Evolutionary conservation across 2,888 invertebrate species (phyloP).

Genomic region (Cheilosia vernalis): DNA sequence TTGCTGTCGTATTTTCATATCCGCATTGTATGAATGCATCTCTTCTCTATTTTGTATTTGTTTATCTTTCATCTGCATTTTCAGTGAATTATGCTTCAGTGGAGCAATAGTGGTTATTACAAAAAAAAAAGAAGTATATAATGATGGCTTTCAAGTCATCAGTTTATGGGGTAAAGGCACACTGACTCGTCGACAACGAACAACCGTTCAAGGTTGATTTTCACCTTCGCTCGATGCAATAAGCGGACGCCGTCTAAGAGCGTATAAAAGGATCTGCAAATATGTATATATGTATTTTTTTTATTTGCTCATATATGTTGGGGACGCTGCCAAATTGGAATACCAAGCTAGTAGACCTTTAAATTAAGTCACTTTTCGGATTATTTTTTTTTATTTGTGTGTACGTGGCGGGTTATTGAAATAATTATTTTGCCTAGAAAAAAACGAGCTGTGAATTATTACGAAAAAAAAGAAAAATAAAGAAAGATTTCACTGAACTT

Average conservation of each 20-base stretch:
- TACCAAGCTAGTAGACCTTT: slow-evolving; percentile 42
- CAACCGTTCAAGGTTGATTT: slow-evolving; percentile 56
- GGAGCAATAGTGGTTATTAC: slow-evolving; percentile 56
- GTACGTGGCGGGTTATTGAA: neutral
- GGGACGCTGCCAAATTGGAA: slow-evolving; percentile 64
- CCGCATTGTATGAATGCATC: slow-evolving; percentile 59
- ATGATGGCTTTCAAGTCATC: slow-evolving; percentile 46
- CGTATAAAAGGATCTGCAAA: slow-evolving; percentile 31
- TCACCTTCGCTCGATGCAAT: slow-evolving; percentile 43
- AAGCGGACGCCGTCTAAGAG: slow-evolving; percentile 37
- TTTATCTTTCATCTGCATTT: slow-evolving; percentile 49
- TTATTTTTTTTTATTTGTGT: slow-evolving; percentile 34
- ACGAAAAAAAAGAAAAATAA: too few species aligned
- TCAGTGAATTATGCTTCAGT: slow-evolving; percentile 54
- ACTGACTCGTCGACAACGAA: slow-evolving; percentile 11
- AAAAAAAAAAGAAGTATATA: slow-evolving; percentile 25
- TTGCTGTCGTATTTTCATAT: slow-evolving; percentile 17
- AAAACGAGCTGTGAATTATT: slow-evolving; percentile 5
- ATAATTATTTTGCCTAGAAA: neutral
- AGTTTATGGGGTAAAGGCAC: slow-evolving; percentile 54
- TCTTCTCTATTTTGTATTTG: slow-evolving; percentile 33
- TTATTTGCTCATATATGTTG: slow-evolving; percentile 10
- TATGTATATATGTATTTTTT: neutral
- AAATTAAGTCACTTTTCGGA: slow-evolving; percentile 65
- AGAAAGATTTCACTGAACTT: too few species aligned